A percentile compares a stretch with the other conserved stretches of the same genome.
These are phyloP conservation scores for Notolepis coatsorum DNA, from an alignment of 2,797 vertebrate genomes.

Conservation along the genomic window DNA sequence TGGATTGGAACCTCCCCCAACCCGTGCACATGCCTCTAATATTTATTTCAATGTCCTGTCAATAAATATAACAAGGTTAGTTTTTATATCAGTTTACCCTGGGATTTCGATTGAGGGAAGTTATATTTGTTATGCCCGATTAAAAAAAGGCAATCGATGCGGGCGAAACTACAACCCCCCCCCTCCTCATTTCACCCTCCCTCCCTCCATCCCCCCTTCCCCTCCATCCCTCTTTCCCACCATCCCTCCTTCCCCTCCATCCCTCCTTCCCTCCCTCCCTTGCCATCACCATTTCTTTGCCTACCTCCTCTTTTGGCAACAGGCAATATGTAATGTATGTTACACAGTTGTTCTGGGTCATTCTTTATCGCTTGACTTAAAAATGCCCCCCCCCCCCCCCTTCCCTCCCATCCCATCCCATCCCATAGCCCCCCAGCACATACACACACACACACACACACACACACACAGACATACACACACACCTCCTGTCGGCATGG, in stretches of 20 bases:
- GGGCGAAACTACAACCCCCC: conserved; percentile 51
- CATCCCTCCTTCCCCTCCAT: conserved; percentile 7
- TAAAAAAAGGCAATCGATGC: conserved; percentile 81
- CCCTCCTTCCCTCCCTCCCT: neutral
- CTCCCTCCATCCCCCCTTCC: neutral
- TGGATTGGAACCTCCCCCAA: conserved; percentile 85
- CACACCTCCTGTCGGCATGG: conserved; percentile 55
- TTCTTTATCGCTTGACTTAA: conserved; percentile 33
- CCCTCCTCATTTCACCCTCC: conserved; percentile 3
- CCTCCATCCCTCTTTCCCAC: conserved; percentile 2
- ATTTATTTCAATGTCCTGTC: conserved; percentile 95
- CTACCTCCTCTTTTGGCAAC: conserved; percentile 43
- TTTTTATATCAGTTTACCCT: conserved; percentile 88
- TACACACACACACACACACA: neutral
- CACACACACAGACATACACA: conserved; percentile 34
- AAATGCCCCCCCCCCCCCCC: conserved; percentile 21
- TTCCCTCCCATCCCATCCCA: neutral
- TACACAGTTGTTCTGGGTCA: conserved; percentile 31
- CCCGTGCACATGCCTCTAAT: conserved; percentile 86
- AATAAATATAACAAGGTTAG: conserved; percentile 95
- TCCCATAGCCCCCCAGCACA: no score
- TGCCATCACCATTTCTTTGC: conserved; percentile 34
- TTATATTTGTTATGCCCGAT: conserved; percentile 88
- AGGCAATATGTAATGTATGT: conserved; percentile 50
- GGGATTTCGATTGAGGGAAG: conserved; percentile 89